Base-by-base conservation (phyloP, 2,797 vertebrate species). In the Aldrovandia affinis region DNA sequence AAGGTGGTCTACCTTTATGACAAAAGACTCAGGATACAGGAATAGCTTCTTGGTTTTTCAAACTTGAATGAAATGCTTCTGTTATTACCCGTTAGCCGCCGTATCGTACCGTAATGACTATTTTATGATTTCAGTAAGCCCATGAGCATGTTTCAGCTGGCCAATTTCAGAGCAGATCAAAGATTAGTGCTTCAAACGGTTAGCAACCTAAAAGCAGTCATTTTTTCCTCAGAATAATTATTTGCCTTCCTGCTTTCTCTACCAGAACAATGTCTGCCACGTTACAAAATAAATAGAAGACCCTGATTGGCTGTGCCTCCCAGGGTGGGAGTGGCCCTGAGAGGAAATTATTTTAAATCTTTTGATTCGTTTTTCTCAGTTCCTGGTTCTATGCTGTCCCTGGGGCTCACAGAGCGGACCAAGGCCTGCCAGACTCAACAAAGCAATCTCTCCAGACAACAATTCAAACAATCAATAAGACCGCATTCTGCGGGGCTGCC, bases 1-100 rank as follows among this genome's bases (percentile, higher is more conserved):
- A 20, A 55, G 54, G 28, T 39, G 30, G 30, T 15, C 30, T 33
- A 33, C 47, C 55, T 28, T 50, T 39, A 54, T 44, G 25, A 14
- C 1, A 50, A 80, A 52, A 30, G 4, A 30, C 2, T 59, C 25
- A 61, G 6, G 30, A 68, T 30, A 65, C n/a, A 68, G 59, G 59
- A 63, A 15, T 28, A 1, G 12, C 63, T 5, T 39, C 36, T 83
- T 77, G 44, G n/a, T 79, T 33, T 42, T 59, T 65, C 82, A 77
- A 65, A 22, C 25, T 30, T 78, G 20, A 44, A 78, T 7, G 15
- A 52, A 28, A 52, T 47, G 25, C n/a, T 52, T n/a, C 54, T 30
- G 44, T 70, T 73, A n/a, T 36, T 6, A 73, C 28, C 44, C 18
- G 33, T 82, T 73, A 82, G n/a, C n/a, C n/a, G n/a, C n/a, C n/a